Conservation (phyloP, 1,140 invertebrate species). For the Bombus superbus region DNA sequence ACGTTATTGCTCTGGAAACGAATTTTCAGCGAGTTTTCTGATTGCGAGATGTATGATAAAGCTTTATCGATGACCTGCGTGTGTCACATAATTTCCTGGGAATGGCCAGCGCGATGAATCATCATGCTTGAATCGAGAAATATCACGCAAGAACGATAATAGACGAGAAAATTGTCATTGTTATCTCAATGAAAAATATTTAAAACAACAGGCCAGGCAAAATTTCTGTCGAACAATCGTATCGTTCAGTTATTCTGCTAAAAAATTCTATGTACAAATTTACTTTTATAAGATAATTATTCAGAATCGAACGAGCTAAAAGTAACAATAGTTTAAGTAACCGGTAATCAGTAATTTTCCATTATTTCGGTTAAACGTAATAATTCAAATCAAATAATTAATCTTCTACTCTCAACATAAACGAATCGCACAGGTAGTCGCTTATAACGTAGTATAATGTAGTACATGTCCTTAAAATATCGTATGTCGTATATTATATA, state of each 20-base stretch:
- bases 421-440: too few relatives aligned
- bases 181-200: neutral
- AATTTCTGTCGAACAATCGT: neutral
- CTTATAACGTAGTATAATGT: too few relatives aligned
- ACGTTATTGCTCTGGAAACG: neutral
- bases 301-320: too few relatives aligned
- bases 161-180: neutral
- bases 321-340: too few relatives aligned
- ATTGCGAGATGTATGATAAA: slow-evolving; percentile 7
- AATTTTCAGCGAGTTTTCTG: neutral
- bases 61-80: slow-evolving; percentile 47
- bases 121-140: slow-evolving; percentile 20
- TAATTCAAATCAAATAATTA: too few relatives aligned
- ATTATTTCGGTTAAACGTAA: too few relatives aligned
- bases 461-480: neutral
- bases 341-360: too few relatives aligned
- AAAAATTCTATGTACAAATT: neutral
- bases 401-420: too few relatives aligned
- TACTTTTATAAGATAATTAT: too few relatives aligned
- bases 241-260: neutral
- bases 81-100: slow-evolving; percentile 56
- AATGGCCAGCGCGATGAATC: slow-evolving; percentile 41
- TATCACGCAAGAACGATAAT: slow-evolving; percentile 28
- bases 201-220: neutral
- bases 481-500: neutral